phyloP scores from a whole-genome alignment of 1,140 invertebrate species.

The Adelges cooleyi region DNA sequence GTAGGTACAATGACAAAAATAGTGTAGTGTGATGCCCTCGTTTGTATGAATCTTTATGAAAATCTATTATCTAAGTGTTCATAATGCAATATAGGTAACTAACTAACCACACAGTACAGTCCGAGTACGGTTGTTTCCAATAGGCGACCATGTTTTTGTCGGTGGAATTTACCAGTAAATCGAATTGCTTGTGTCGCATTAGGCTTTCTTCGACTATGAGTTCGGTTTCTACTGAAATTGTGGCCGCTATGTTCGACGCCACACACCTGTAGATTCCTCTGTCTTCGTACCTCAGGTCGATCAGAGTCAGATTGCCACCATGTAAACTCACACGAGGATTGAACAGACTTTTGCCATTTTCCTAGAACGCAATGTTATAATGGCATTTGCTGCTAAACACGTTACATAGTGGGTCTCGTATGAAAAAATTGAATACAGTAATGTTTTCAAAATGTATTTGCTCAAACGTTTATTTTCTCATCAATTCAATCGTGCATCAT shows the following conservation, averaged over 20 bases:
- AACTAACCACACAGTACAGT: conserved; percentile 55
- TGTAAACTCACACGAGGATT: conserved; percentile 53
- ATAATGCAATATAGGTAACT: too few species aligned
- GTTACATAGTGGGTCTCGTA: too few species aligned
- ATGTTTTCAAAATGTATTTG: too few species aligned
- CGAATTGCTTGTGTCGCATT: conserved; percentile 80
- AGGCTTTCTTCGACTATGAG: conserved; percentile 73
- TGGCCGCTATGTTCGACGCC: conserved; percentile 83
- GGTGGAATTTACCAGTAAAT: conserved; percentile 68
- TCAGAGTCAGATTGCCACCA: conserved; percentile 79
- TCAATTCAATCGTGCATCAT: too few species aligned
- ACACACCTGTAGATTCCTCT: conserved; percentile 85
- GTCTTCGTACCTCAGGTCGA: conserved; percentile 68
- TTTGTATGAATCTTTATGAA: too few species aligned
- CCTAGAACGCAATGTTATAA: too few species aligned
- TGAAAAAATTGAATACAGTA: too few species aligned
- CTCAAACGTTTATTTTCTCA: too few species aligned
- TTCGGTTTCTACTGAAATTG: conserved; percentile 72
- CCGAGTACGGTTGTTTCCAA: conserved; percentile 74
- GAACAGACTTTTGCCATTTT: conserved; percentile 62
- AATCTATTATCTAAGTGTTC: too few species aligned
- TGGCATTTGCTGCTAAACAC: too few species aligned
- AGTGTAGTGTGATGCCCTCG: too few species aligned
- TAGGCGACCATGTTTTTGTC: conserved; percentile 63
- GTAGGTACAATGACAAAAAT: too few species aligned